phyloP scores from a whole-genome alignment of 2,113 vertebrate species.

The Syngnathus scovelli region DNA sequence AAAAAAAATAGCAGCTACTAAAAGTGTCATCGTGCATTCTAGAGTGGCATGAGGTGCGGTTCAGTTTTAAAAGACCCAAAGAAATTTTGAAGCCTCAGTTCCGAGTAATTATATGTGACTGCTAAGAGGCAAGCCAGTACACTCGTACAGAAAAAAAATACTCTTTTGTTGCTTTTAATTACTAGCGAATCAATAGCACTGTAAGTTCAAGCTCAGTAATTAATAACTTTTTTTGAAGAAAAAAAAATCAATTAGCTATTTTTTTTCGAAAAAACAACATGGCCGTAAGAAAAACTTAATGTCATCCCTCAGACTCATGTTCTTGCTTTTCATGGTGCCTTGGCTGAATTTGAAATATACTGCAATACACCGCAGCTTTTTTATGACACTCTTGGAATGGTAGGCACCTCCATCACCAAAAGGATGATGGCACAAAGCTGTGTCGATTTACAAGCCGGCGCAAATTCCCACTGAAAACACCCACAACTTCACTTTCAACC shows the following conservation, averaged over 20 bases:
- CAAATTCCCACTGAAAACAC: conserved; percentile 45
- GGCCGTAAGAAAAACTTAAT: not conserved
- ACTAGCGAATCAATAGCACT: not conserved
- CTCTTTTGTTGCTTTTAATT: not conserved
- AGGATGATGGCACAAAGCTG: conserved; percentile 55
- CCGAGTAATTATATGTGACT: not conserved
- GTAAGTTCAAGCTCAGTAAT: not conserved
- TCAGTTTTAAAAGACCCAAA: not conserved
- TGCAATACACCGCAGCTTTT: conserved; percentile 21
- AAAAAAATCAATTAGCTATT: too few species aligned
- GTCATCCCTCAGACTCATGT: not conserved
- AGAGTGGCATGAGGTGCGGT: conserved; percentile 34
- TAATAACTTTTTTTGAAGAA: too few species aligned
- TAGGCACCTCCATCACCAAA: conserved; percentile 54
- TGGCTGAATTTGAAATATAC: not conserved
- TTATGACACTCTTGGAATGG: conserved; percentile 54
- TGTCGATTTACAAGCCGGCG: conserved; percentile 62
- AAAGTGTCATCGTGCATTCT: conserved; percentile 45
- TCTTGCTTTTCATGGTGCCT: not conserved
- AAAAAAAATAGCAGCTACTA: conserved; percentile 43
- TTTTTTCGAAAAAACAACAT: not conserved
- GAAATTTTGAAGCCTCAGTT: not conserved
- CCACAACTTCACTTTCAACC: conserved; percentile 12
- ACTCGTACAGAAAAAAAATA: conserved; percentile 14
- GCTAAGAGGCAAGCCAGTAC: conserved; percentile 7